A percentile compares a stretch with the other conserved stretches of the same genome.
Conservation (phyloP, 23 tunicate species). For the Trididemnum clinides region DNA sequence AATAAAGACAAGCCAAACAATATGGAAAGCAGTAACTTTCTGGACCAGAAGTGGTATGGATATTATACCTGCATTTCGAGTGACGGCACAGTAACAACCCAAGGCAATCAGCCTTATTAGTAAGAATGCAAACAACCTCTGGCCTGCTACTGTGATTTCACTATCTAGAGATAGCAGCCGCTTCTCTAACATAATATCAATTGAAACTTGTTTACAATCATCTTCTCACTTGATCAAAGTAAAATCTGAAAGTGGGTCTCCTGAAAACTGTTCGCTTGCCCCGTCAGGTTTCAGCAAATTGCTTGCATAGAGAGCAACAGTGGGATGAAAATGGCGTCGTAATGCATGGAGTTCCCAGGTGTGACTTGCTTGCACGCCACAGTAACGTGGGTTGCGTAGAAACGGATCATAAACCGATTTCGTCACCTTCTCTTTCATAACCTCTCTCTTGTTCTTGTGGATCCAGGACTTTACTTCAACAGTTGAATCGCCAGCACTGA, state of each 20-base stretch:
- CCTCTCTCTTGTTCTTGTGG: conserved; percentile 43
- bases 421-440: neutral
- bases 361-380: conserved; percentile 57
- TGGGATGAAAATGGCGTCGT: conserved; percentile 73
- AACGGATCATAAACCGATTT: conserved; percentile 49
- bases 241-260: conserved; percentile 78
- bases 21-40: no score
- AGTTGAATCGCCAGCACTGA: no score
- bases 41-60: no score
- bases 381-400: conserved; percentile 55
- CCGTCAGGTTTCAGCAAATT: conserved; percentile 28
- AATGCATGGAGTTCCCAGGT: conserved; percentile 68
- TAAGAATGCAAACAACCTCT: neutral
- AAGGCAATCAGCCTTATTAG: neutral
- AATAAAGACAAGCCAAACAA: no score
- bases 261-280: conserved; percentile 20
- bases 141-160: no score
- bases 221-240: conserved; percentile 70
- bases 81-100: neutral
- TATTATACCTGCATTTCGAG: no score
- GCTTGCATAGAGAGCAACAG: conserved; percentile 55
- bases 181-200: no score
- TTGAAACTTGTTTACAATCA: no score
- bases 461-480: no score
- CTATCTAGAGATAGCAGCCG: no score